Evolutionary conservation across 1,140 invertebrate genomes (phyloP).

Genomic region (Cepaea nemoralis): DNA sequence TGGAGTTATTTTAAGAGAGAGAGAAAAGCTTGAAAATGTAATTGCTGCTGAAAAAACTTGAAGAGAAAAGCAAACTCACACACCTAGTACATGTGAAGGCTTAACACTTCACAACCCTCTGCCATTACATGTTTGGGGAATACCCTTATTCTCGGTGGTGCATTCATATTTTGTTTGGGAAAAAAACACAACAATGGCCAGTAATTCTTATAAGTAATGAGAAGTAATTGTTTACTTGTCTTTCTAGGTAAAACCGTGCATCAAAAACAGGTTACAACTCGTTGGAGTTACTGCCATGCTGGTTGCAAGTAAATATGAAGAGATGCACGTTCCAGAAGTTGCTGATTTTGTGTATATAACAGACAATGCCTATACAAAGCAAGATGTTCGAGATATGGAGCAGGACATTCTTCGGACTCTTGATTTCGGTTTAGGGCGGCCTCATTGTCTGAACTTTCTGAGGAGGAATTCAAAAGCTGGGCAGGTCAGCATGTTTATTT

Average conservation of each 20-base stretch:
- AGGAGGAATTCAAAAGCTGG: constrained; percentile 85
- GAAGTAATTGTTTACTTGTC: too few species aligned
- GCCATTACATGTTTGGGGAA: too few species aligned
- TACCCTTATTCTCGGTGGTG: too few species aligned
- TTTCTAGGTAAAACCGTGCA: constrained; percentile 71
- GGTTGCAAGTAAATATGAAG: constrained; percentile 95
- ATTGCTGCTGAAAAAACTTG: too few species aligned
- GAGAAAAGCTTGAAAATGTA: too few species aligned
- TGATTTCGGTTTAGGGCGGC: constrained; percentile 86
- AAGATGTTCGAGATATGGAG: constrained; percentile 89
- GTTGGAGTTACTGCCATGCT: constrained; percentile 92
- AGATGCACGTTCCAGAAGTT: constrained; percentile 90
- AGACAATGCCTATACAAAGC: constrained; percentile 86
- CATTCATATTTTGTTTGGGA: too few species aligned
- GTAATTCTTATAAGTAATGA: too few species aligned
- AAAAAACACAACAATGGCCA: too few species aligned
- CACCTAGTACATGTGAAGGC: too few species aligned
- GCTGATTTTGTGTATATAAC: constrained; percentile 93
- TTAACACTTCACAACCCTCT: too few species aligned
- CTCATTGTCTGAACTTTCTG: constrained; percentile 89
- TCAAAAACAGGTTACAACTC: constrained; percentile 84
- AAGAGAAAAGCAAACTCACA: too few species aligned
- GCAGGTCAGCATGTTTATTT: constrained; percentile 71
- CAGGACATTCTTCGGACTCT: constrained; percentile 79
- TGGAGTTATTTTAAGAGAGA: too few species aligned